These are phyloP conservation scores for Dermochelys coriacea DNA, from an alignment of 2,797 vertebrate species.

Conservation along the genomic window DNA sequence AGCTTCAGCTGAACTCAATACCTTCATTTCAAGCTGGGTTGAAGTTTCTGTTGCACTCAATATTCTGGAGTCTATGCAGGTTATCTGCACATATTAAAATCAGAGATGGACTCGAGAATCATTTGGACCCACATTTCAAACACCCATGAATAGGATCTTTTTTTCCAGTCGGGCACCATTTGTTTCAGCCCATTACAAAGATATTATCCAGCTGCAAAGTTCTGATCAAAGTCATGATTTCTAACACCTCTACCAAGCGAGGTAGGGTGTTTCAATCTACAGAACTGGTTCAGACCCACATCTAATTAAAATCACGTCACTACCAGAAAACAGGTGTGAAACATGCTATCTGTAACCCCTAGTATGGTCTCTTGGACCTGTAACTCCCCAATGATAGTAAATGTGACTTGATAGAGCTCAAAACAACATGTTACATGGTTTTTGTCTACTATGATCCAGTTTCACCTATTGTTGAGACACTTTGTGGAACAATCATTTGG, in stretches of 20 bases:
- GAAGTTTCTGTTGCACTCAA: background rate
- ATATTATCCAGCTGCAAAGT: background rate
- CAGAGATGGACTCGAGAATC: no score
- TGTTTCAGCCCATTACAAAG: background rate
- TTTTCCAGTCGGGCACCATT: background rate
- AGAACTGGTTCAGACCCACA: background rate
- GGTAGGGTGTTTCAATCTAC: background rate
- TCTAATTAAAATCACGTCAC: background rate
- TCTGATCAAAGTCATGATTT: background rate
- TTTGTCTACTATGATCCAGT: background rate
- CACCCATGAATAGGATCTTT: background rate
- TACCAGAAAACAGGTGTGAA: background rate
- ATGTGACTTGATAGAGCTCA: background rate
- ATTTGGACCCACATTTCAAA: background rate
- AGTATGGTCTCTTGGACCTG: background rate
- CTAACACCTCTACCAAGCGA: background rate
- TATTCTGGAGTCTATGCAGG: no score
- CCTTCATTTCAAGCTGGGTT: background rate
- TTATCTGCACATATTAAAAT: background rate
- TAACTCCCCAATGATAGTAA: background rate
- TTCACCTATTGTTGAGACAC: background rate
- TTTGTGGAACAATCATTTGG: background rate
- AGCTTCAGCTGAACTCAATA: background rate
- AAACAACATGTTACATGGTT: background rate
- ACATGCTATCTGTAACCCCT: background rate